Base-by-base conservation (phyloP, 2,797 vertebrate species). In the Ceryle rudis region DNA sequence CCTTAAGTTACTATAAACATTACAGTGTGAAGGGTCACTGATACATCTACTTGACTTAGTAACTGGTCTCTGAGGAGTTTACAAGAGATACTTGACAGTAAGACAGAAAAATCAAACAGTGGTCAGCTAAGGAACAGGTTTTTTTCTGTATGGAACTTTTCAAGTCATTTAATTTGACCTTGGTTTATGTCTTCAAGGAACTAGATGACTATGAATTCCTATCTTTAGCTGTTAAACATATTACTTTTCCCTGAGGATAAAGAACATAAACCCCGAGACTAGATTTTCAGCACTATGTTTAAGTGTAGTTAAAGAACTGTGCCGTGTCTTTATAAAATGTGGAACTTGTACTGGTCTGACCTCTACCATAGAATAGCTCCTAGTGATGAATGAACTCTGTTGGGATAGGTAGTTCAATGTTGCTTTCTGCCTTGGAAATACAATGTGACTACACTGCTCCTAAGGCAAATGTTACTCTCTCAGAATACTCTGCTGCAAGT, bases 391-490 rank as follows among this genome's bases (percentile, higher is more conserved):
- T 70, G 55, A 95, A 90, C 60, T 73, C 72, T 90, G 37, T 81
- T 9, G 2, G 72, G 60, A 33, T 51, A 88, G 85, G 82, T 95
- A 79, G 51, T 47, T 72, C 58, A 69, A 3, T 67, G 75, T 39
- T 87, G 41, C 44, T 31, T 72, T 87, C 46, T 86, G 52, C 46
- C 19, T 29, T 95, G 55, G 66, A 93, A 93, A 93, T 81, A 52
- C 12, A 60, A 44, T 46, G 62, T 81, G 90, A 93, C 42, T 60
- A 74, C 42, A 41, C 7, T 72, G 35, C 20, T 90, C 75, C 81
- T 86, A 86, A 93, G 77, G 85, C 80, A 93, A 95, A 94, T 91
- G 81, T 75, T 94, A 91, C 81, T 93, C 62, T 37, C 58, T 91
- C 41, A 55, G 54, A 93, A 79, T 81, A 81, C 22, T 73, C 58